phyloP scores from a whole-genome alignment of 2,888 invertebrate species.

The Ephialtes manifestator region DNA sequence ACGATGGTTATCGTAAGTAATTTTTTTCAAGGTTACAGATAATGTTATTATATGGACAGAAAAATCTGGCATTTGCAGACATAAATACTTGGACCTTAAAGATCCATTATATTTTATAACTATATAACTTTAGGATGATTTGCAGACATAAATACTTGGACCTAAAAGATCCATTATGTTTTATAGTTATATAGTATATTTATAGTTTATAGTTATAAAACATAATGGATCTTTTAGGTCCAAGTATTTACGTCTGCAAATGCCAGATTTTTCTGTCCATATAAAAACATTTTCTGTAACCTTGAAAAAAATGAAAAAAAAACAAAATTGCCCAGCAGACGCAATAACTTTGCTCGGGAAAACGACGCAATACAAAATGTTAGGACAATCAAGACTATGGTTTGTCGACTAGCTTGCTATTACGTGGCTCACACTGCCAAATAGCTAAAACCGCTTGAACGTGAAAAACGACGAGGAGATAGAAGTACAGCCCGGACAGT shows the following conservation, averaged over 20 bases:
- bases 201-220: no score
- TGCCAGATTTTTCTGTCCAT: background rate
- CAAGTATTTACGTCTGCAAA: no score
- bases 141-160: no score
- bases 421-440: constrained; percentile 60
- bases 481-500: constrained; percentile 32
- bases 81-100: no score
- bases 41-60: background rate
- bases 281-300: background rate
- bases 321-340: background rate
- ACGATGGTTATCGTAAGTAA: no score
- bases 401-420: background rate
- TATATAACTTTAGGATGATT: no score
- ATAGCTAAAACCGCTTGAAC: constrained; percentile 44
- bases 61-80: background rate
- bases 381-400: constrained; percentile 33
- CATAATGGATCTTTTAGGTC: no score
- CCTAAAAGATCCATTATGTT: no score
- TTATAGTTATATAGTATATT: no score
- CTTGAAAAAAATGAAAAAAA: background rate
- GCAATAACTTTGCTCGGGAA: constrained; percentile 8
- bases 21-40: background rate
- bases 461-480: constrained; percentile 29
- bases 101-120: no score
- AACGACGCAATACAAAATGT: constrained; percentile 17